Conservation (phyloP, 2,797 vertebrate genomes). For the Nothura maculosa region DNA sequence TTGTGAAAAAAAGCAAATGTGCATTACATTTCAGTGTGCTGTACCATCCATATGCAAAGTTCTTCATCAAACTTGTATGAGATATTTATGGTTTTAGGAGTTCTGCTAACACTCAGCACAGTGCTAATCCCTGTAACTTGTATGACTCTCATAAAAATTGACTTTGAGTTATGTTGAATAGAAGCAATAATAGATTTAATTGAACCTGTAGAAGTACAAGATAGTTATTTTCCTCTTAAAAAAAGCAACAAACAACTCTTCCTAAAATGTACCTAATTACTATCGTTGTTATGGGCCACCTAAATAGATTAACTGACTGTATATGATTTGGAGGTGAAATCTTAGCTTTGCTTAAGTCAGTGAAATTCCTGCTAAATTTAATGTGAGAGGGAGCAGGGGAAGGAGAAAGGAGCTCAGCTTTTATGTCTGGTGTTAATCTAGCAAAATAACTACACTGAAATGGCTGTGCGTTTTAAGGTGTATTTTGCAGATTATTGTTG, state of each 20-base stretch:
- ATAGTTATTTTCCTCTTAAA: background rate
- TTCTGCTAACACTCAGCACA: background rate
- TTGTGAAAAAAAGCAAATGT: background rate
- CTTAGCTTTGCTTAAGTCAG: background rate
- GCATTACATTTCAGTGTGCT: accelerated
- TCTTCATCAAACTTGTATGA: background rate
- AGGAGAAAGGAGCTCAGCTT: background rate
- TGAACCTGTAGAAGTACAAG: background rate
- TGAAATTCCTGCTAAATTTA: background rate
- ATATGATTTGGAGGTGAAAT: background rate
- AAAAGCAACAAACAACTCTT: background rate
- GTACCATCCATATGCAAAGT: no score
- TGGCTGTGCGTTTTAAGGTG: background rate
- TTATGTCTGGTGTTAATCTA: background rate
- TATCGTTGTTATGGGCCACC: background rate
- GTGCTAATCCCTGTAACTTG: background rate
- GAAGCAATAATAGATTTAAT: background rate
- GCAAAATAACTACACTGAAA: background rate
- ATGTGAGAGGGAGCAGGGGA: background rate
- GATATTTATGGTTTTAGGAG: background rate
- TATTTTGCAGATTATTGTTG: background rate
- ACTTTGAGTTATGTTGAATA: background rate
- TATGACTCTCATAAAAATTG: background rate
- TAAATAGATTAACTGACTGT: background rate
- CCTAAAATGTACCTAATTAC: background rate